A percentile compares a stretch with the other conserved stretches of the same genome.
phyloP scores from a whole-genome alignment of 2,113 vertebrate species.

The Excalfactoria chinensis region DNA sequence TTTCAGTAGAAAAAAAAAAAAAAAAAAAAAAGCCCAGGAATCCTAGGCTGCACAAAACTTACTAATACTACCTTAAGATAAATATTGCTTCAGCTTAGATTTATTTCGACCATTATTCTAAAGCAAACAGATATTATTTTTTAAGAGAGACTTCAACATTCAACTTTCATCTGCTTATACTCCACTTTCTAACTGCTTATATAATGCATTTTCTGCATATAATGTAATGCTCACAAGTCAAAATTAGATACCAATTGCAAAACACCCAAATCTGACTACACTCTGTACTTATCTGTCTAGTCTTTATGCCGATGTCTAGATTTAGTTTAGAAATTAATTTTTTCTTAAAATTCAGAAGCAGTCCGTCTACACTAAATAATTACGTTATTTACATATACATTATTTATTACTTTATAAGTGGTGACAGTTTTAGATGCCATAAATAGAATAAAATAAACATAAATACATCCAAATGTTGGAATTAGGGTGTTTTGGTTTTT shows the following conservation, averaged over 20 bases:
- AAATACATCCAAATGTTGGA: slow-evolving; percentile 17
- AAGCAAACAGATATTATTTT: background rate
- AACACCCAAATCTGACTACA: background rate
- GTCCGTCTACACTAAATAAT: background rate
- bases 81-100: background rate
- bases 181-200: background rate
- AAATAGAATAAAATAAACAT: background rate
- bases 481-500: no score
- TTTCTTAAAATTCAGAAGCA: background rate
- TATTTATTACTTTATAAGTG: background rate
- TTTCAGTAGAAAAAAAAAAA: slow-evolving; percentile 15
- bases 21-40: background rate
- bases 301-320: background rate
- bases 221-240: background rate
- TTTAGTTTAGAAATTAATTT: background rate
- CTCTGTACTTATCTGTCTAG: background rate
- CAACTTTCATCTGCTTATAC: background rate
- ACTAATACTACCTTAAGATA: background rate
- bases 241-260: fast-evolving
- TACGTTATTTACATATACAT: background rate
- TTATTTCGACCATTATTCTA: background rate
- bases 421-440: background rate
- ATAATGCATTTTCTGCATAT: background rate
- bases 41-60: background rate
- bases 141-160: background rate